Base-by-base conservation (phyloP, 2,797 vertebrate species). In the Microctenopoma steveboyesi region DNA sequence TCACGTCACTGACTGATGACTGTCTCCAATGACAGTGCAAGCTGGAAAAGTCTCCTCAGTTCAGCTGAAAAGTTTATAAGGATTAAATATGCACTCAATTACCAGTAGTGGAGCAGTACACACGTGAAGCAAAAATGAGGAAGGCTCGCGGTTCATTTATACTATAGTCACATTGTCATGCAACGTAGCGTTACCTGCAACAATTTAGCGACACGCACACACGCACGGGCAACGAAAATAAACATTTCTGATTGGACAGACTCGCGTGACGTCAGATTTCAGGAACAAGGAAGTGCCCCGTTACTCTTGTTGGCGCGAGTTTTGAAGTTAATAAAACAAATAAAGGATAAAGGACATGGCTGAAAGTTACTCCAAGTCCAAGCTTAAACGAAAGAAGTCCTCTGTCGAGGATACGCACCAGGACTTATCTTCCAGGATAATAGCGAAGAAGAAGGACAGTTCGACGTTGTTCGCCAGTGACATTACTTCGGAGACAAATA, bases 311-410 rank as follows among this genome's bases (percentile, higher is more conserved):
- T 2, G n/a, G 69, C 81, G 84, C 69, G 63, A 55, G n/a, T 45
- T 70, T 48, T 1, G 42, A 76, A 75, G 54, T 2, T 37, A 7
- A 2, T 12, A 4, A 51, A 35, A 2, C 0, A 18, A 18, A 18
- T 18, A 18, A 18, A 18, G 13, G 6, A 5, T n/a, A 3, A 35
- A 25, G 0, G 4, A 72, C 25, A 92, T 92, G 90, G 42, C 82
- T 6, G 88, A 88, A 49, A 83, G 50, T 49, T 1, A 18, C 9
- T 12, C 39, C 0, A 91, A 85, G 39, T 89, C 89, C 10, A 94
- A 91, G 86, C 86, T 93, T 1, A 93, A 90, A 62, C 82, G 90
- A 35, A 90, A 78, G 67, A 92, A 86, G 46, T 1, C 5, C 0
- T 37, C 16, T 0, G 50, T 37, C 0, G 78, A 76, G 13, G 86